Conservation (phyloP, 2,888 invertebrate genomes). For the Dryobota labecula region DNA sequence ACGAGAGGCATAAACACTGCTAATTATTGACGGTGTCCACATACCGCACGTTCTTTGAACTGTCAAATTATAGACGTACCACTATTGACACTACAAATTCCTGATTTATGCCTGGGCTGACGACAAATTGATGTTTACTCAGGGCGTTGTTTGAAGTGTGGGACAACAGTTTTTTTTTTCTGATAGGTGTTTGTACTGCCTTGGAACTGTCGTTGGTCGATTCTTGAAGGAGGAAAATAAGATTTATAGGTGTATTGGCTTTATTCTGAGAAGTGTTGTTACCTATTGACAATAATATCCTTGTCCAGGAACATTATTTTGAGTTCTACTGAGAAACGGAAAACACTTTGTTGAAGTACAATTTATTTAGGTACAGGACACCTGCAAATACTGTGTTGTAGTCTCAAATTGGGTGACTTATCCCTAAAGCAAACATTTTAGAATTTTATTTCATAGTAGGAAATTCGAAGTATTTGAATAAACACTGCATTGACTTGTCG, state of each 20-base stretch:
- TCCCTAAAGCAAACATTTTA: constrained; percentile 5
- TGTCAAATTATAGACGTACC: constrained; percentile 45
- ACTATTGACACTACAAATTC: constrained; percentile 32
- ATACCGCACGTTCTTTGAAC: constrained; percentile 51
- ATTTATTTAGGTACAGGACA: not conserved
- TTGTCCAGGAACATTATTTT: not conserved
- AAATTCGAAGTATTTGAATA: constrained; percentile 12
- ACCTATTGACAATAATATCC: not conserved
- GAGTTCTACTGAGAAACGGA: constrained; percentile 9
- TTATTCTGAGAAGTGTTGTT: constrained; percentile 27
- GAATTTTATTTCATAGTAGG: not conserved
- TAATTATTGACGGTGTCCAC: constrained; percentile 56
- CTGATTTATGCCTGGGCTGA: not conserved
- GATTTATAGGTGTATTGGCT: not conserved
- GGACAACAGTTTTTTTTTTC: not conserved
- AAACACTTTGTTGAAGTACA: not conserved
- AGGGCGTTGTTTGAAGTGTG: constrained; percentile 18
- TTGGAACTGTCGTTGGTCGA: not conserved
- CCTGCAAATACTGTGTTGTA: not conserved
- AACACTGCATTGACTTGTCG: not conserved
- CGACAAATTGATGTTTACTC: constrained; percentile 8
- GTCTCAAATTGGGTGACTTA: not conserved
- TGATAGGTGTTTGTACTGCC: constrained; percentile 5
- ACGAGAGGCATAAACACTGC: constrained; percentile 51
- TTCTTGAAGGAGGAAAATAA: constrained; percentile 20